These are phyloP conservation scores for Sebastes trivittatus DNA, from an alignment of 2,797 vertebrate genomes.

Conservation along the genomic window DNA sequence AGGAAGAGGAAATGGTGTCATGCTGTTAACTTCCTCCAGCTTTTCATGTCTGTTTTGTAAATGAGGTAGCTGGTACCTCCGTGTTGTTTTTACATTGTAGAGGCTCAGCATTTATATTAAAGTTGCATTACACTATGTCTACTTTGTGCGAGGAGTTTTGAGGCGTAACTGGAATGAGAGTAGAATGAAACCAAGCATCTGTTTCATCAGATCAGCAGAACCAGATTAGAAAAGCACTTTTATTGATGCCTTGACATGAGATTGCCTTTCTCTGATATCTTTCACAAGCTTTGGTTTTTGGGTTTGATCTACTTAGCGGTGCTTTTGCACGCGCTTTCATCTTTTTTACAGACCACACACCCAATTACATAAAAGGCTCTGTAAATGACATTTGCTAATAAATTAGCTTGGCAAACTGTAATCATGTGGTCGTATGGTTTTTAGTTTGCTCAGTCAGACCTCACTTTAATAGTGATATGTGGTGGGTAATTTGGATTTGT, in stretches of 20 bases:
- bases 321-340: slow-evolving; percentile 63
- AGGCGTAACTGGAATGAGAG: not conserved
- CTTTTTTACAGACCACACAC: slow-evolving; percentile 66
- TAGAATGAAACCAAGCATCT: not conserved
- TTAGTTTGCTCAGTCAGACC: slow-evolving; percentile 70
- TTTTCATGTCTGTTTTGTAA: slow-evolving; percentile 6
- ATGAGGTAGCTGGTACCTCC: not conserved
- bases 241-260: slow-evolving; percentile 14
- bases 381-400: slow-evolving; percentile 67
- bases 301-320: slow-evolving; percentile 59
- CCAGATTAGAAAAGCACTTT: slow-evolving; percentile 14
- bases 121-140: not conserved
- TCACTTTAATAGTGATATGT: slow-evolving; percentile 69
- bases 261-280: slow-evolving; percentile 34
- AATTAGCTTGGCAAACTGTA: slow-evolving; percentile 63
- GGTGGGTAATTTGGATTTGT: slow-evolving; percentile 67
- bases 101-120: not conserved
- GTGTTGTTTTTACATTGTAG: not conserved
- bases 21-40: slow-evolving; percentile 7
- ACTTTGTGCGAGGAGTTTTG: not conserved
- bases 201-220: slow-evolving; percentile 14
- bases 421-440: slow-evolving; percentile 79
- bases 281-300: slow-evolving; percentile 54
- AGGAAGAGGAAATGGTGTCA: slow-evolving; percentile 54
- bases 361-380: slow-evolving; percentile 54